A percentile compares a stretch with the other conserved stretches of the same genome.
These are phyloP conservation scores for Tenodera sinensis DNA, from an alignment of 2,888 invertebrate species.

Conservation along the genomic window DNA sequence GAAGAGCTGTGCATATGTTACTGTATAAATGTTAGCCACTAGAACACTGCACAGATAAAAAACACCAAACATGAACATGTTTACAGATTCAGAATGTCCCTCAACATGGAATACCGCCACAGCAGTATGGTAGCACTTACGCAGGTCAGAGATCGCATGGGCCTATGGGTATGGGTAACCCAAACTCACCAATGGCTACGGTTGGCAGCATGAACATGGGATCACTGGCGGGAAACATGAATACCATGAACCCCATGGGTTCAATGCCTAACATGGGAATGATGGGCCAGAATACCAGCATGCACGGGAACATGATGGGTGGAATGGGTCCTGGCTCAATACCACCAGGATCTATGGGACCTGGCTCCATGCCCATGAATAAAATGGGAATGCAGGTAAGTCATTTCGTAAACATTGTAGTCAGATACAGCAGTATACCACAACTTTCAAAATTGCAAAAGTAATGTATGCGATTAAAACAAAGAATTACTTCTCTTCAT, in stretches of 20 bases:
- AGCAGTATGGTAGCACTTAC: slow-evolving; percentile 59
- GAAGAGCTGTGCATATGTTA: no score
- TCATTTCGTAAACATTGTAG: slow-evolving; percentile 28
- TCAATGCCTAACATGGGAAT: slow-evolving; percentile 65
- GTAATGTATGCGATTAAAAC: no score
- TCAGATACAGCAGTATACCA: no score
- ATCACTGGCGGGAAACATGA: slow-evolving; percentile 43
- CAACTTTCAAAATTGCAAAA: no score
- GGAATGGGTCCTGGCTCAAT: slow-evolving; percentile 28
- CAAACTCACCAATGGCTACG: slow-evolving; percentile 45
- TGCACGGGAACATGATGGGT: slow-evolving; percentile 39
- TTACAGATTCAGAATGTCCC: slow-evolving; percentile 56
- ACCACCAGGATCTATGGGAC: slow-evolving; percentile 34
- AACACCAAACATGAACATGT: neutral
- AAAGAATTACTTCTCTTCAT: no score
- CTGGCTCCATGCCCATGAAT: slow-evolving; percentile 33
- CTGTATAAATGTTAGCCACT: no score
- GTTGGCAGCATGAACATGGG: slow-evolving; percentile 50
- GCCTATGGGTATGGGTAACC: slow-evolving; percentile 49
- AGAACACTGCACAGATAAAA: no score
- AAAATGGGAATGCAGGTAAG: slow-evolving; percentile 43
- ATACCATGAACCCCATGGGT: slow-evolving; percentile 62
- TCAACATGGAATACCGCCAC: slow-evolving; percentile 61
- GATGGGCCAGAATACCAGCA: slow-evolving; percentile 41
- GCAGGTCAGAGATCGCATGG: slow-evolving; percentile 57